phyloP scores from a whole-genome alignment of 2,888 invertebrate species.

The Protodeltote pygarga region DNA sequence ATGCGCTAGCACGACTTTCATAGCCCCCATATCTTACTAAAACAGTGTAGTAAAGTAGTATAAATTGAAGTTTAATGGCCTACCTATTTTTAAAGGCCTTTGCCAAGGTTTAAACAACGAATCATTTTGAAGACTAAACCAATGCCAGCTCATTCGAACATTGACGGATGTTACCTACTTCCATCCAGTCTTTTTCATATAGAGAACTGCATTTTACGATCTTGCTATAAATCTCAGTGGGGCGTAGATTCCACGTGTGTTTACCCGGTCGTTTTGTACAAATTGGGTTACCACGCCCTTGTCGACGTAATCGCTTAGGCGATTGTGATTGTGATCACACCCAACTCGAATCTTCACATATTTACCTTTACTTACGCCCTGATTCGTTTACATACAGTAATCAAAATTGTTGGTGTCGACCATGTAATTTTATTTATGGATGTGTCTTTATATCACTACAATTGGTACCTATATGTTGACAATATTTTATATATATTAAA shows the following conservation, averaged over 20 bases:
- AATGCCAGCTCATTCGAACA: conserved; percentile 49
- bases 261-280: conserved; percentile 76
- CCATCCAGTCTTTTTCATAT: conserved; percentile 65
- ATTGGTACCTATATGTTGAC: too few relatives aligned
- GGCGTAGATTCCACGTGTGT: conserved; percentile 72
- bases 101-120: too few relatives aligned
- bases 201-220: conserved; percentile 71
- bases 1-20: too few relatives aligned
- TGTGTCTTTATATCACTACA: too few relatives aligned
- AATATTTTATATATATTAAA: too few relatives aligned
- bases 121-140: too few relatives aligned
- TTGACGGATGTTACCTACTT: conserved; percentile 54
- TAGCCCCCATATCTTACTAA: too few relatives aligned
- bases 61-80: too few relatives aligned
- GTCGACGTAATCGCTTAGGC: conserved; percentile 76
- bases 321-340: conserved; percentile 72
- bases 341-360: conserved; percentile 70
- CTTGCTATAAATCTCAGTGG: conserved; percentile 72
- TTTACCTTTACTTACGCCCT: conserved; percentile 68
- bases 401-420: conserved; percentile 61
- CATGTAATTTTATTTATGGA: too few relatives aligned
- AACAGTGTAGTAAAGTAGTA: too few relatives aligned
- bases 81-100: too few relatives aligned
- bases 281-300: conserved; percentile 79
- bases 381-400: conserved; percentile 62